phyloP scores from a whole-genome alignment of 2,888 invertebrate genomes.

The Chymomyza procnemis region DNA sequence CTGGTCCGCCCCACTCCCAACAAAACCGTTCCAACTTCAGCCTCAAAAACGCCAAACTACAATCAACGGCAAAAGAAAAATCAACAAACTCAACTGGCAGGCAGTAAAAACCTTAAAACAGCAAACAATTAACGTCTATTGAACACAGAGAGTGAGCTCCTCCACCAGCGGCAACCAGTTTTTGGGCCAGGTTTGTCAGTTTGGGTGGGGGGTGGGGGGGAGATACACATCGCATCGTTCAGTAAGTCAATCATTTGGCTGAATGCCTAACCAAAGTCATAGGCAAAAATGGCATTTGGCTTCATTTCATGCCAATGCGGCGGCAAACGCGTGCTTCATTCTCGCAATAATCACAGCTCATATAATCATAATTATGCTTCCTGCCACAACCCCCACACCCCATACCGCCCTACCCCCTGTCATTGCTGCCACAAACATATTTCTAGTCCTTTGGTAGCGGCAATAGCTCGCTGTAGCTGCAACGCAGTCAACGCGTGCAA shows the following conservation, averaged over 20 bases:
- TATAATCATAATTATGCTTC: constrained; percentile 59
- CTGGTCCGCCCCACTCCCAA: background rate
- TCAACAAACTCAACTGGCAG: background rate
- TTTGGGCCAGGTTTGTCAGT: background rate
- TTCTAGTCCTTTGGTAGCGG: background rate
- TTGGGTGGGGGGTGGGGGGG: background rate
- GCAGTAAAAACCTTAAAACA: background rate
- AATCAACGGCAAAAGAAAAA: background rate
- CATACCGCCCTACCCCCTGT: too few relatives aligned
- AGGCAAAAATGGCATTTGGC: background rate
- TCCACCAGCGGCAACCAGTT: background rate
- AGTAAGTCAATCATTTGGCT: background rate
- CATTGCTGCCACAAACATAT: background rate
- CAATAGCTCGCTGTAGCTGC: too few relatives aligned
- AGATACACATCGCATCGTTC: background rate
- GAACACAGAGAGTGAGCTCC: too few relatives aligned
- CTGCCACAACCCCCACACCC: constrained; percentile 5
- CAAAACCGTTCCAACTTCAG: background rate
- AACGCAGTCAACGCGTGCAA: constrained; percentile 14
- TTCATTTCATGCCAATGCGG: background rate
- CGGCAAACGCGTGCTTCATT: background rate
- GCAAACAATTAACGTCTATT: background rate
- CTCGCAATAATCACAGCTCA: constrained; percentile 52
- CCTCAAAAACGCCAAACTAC: background rate
- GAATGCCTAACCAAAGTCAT: background rate